Evolutionary conservation across 2,888 invertebrate genomes (phyloP).

Genomic region (Rugalucina vietnamica): DNA sequence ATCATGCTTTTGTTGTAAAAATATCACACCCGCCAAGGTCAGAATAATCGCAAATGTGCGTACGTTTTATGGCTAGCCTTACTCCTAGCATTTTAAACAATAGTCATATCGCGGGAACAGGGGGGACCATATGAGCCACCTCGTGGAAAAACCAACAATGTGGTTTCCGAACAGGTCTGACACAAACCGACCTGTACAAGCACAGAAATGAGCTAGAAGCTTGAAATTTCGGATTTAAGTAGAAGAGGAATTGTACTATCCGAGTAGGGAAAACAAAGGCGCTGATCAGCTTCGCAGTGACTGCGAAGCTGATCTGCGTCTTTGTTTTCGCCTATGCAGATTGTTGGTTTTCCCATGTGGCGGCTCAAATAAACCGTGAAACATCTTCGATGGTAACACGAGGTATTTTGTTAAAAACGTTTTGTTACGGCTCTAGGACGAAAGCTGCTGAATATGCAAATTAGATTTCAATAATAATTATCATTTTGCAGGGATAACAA

Average conservation of each 20-base stretch:
- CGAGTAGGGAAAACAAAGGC: too few species aligned
- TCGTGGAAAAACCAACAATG: not conserved
- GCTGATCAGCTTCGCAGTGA: not conserved
- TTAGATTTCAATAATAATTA: not conserved
- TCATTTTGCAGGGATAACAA: too few species aligned
- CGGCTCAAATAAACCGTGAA: not conserved
- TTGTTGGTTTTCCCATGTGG: not conserved
- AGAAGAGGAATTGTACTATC: too few species aligned
- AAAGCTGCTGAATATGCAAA: slow-evolving; percentile 5
- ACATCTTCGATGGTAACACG: not conserved
- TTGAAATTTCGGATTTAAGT: too few species aligned
- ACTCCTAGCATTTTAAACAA: slow-evolving; percentile 3
- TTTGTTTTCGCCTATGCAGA: not conserved
- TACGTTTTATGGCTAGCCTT: too few species aligned
- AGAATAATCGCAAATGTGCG: too few species aligned
- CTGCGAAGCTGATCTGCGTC: not conserved
- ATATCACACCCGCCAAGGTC: too few species aligned
- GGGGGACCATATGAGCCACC: not conserved
- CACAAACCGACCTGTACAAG: not conserved
- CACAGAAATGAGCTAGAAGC: too few species aligned
- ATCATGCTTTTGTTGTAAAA: not conserved
- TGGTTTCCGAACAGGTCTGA: not conserved
- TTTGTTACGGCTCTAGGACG: not conserved
- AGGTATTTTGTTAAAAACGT: not conserved
- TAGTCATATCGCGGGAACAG: too few species aligned